These are phyloP conservation scores for Beroe forskalii DNA, from an alignment of 37 sponge, comb jelly and placozoan species.

Conservation along the genomic window DNA sequence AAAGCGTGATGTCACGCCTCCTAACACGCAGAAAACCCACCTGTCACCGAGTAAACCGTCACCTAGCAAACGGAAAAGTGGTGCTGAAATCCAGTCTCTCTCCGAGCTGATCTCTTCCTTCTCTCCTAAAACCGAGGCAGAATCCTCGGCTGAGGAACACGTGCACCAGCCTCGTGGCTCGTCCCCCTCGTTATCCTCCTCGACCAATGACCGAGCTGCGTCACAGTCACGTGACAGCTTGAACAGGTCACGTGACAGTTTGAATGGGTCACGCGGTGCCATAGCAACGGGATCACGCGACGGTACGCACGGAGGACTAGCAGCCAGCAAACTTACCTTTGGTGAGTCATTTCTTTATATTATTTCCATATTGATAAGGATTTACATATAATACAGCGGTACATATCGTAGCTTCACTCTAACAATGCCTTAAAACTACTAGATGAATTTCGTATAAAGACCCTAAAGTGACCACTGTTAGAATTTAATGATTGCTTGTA, in stretches of 20 bases:
- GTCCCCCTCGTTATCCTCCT: not conserved
- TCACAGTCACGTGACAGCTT: not conserved
- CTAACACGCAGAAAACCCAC: not conserved
- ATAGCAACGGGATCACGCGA: not conserved
- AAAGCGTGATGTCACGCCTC: not conserved
- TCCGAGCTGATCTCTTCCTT: slow-evolving; percentile 52
- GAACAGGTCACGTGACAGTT: not conserved
- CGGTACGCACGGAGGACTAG: not conserved
- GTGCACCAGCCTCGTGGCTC: not conserved
- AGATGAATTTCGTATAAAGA: too few relatives aligned
- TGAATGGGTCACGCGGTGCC: not conserved
- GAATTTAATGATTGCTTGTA: too few relatives aligned
- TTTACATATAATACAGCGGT: too few relatives aligned
- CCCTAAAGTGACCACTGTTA: too few relatives aligned
- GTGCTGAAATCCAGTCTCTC: slow-evolving; percentile 5
- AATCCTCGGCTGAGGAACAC: not conserved
- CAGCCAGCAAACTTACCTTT: not conserved
- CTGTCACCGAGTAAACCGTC: not conserved
- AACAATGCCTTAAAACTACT: too few relatives aligned
- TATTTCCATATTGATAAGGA: too few relatives aligned
- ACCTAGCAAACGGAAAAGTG: not conserved
- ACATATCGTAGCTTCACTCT: too few relatives aligned
- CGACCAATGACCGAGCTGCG: not conserved
- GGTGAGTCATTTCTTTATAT: too few relatives aligned
- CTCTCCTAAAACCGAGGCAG: slow-evolving; percentile 55